These are phyloP conservation scores for Nebria salina DNA, from an alignment of 2,888 invertebrate species.

Conservation along the genomic window DNA sequence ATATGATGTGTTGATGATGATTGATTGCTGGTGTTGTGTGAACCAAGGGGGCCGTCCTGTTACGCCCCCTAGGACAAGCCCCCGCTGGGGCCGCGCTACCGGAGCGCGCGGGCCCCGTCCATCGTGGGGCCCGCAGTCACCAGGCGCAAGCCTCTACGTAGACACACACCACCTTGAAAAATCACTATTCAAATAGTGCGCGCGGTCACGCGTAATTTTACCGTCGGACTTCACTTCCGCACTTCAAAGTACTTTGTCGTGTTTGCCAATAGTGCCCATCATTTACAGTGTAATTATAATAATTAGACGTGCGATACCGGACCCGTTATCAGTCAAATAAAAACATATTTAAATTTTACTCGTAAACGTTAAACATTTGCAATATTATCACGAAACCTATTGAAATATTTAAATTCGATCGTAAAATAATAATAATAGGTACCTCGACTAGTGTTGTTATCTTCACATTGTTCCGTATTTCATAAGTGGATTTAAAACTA, in stretches of 20 bases:
- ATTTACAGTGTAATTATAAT: neutral
- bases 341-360: neutral
- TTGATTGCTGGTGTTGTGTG: neutral
- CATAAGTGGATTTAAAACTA: too few species aligned
- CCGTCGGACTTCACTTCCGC: neutral
- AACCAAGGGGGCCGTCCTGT: constrained; percentile 19
- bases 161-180: constrained; percentile 3
- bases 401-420: too few species aligned
- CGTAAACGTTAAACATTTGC: too few species aligned
- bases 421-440: too few species aligned
- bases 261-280: neutral
- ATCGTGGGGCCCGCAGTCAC: constrained; percentile 14
- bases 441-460: too few species aligned
- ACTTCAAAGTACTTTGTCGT: neutral
- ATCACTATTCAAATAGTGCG: neutral
- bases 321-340: neutral
- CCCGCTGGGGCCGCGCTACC: constrained; percentile 15
- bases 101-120: neutral
- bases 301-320: neutral
- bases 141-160: neutral
- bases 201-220: neutral
- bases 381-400: too few species aligned
- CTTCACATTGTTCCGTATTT: too few species aligned
- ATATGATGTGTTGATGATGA: neutral
- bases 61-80: constrained; percentile 26